Base-by-base conservation (phyloP, 2,797 vertebrate species). In the Agapornis canus region DNA sequence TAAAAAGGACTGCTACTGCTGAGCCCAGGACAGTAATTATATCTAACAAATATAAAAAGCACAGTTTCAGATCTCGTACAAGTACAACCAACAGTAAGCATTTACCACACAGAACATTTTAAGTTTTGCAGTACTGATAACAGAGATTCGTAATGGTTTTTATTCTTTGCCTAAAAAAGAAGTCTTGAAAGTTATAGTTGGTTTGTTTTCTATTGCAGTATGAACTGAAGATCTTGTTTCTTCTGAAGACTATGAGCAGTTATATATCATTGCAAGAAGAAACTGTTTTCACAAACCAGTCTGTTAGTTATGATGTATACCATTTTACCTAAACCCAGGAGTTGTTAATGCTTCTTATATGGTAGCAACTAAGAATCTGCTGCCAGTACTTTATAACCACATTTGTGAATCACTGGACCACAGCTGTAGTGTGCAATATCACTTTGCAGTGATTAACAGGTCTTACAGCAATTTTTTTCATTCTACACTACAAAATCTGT, bases 311-410 rank as follows among this genome's bases (percentile, higher is more conserved):
- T 75, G 84, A 93, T 94, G n/a, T 90, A 92, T 86, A 87, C 16
- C n/a, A 16, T 95, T 94, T 94, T 82, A 86, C 73, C 72, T 77
- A 92, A 92, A 95, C 94, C 91, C 70, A 86, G 73, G 89, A 91
- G 56, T 13, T 94, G 94, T 66, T 95, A 82, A 48, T 78, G 68
- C 84, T 59, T 95, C 40, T 94, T 79, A 16, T 12, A 27, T 1
- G 60, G 70, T 48, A 84, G 43, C 42, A 70, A 47, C 60, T 82
- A 84, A 86, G 80, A 92, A 85, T 95, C 59, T 48, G 85, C 56
- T 80, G 35, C 92, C 83, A 57, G 65, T 57, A 76, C 29, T 91
- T 91, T 76, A 85, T 68, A 79, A 84, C 32, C 56, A 76, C 47
- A 60, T 32, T 68, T 71, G 60, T 86, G 79, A 96, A 79, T 93